Conservation (phyloP, 2,888 invertebrate genomes). For the Stenchaetothrips biformis region DNA sequence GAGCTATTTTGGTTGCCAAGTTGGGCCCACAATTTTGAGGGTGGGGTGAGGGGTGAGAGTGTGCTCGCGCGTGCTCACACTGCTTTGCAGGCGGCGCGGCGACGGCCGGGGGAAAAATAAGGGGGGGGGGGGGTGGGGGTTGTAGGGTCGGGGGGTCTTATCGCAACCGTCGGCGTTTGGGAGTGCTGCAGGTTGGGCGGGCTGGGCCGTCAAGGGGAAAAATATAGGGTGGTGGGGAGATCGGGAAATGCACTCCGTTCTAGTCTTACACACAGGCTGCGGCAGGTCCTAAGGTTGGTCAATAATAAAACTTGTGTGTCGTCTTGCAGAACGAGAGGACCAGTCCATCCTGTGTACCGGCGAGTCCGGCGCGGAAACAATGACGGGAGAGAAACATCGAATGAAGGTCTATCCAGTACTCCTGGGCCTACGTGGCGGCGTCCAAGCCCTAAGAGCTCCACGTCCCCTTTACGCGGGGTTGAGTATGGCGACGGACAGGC, state of each 20-base stretch:
- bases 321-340: conserved; percentile 89
- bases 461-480: conserved; percentile 46
- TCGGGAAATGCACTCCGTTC: no score
- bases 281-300: no score
- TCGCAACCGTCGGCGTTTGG: background rate
- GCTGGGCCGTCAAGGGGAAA: background rate
- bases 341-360: conserved; percentile 99
- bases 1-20: conserved; percentile 2
- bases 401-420: conserved; percentile 99
- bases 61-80: no score
- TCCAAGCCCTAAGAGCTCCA: conserved; percentile 83
- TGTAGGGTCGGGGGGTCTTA: background rate
- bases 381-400: conserved; percentile 99
- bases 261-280: no score
- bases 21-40: background rate
- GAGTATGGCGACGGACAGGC: conserved; percentile 36
- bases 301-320: conserved; percentile 34
- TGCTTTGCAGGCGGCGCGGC: background rate
- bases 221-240: background rate
- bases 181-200: background rate
- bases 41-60: no score
- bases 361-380: conserved; percentile 99
- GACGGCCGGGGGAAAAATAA: background rate
- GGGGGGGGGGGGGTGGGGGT: background rate
- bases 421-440: conserved; percentile 97